These are phyloP conservation scores for Apantesis nais DNA, from an alignment of 2,888 invertebrate species.

Conservation along the genomic window DNA sequence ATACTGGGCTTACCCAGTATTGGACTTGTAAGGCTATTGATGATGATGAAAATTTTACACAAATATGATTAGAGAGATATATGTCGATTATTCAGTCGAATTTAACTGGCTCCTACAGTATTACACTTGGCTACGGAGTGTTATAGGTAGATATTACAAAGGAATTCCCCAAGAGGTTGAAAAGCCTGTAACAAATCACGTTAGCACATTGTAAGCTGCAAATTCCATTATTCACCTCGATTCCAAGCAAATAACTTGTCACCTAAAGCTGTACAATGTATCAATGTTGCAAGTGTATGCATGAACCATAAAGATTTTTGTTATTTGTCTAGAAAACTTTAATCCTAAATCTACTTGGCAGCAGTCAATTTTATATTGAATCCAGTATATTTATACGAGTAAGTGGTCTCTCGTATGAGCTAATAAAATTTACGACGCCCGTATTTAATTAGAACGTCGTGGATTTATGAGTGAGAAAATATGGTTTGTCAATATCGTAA, in stretches of 20 bases:
- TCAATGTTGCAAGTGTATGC: too few relatives aligned
- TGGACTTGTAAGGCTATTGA: too few relatives aligned
- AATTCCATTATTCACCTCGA: not conserved
- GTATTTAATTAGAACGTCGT: slow-evolving; percentile 48
- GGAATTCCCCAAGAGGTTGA: not conserved
- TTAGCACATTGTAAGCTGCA: not conserved
- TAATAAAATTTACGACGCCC: slow-evolving; percentile 46
- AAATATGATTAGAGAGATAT: not conserved
- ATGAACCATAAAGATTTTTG: not conserved
- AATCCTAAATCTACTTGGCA: not conserved
- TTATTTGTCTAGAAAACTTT: not conserved
- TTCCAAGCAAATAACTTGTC: not conserved
- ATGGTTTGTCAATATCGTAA: slow-evolving; percentile 29
- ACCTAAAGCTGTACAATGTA: too few relatives aligned
- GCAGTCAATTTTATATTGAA: slow-evolving; percentile 28
- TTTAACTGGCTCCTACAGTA: too few relatives aligned
- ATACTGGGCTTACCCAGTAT: too few relatives aligned
- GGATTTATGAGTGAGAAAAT: slow-evolving; percentile 42
- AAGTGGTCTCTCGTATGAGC: slow-evolving; percentile 44
- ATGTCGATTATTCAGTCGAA: not conserved
- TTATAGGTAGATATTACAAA: not conserved
- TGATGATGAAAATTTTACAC: too few relatives aligned
- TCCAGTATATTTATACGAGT: slow-evolving; percentile 38
- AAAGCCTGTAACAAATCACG: not conserved
- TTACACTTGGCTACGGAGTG: not conserved